phyloP scores from a whole-genome alignment of 1,140 invertebrate species.

The Brachionus plicatilis region DNA sequence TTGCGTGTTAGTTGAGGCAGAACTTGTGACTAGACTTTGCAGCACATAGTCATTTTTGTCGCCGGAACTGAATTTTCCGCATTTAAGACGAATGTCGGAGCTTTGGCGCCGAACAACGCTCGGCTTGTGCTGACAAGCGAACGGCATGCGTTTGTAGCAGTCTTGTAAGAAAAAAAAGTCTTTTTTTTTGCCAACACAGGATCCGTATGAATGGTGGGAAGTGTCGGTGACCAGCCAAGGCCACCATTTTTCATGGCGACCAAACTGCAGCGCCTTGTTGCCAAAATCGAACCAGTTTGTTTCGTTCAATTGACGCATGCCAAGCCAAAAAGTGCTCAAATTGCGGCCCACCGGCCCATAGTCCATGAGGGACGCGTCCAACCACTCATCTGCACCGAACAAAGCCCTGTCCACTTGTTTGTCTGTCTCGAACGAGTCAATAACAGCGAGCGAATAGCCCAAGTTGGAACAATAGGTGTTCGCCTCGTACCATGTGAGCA shows the following conservation, averaged over 20 bases:
- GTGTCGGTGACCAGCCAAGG: not conserved
- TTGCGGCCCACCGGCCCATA: not conserved
- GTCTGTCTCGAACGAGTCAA: not conserved
- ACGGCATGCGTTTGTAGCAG: conserved; percentile 16
- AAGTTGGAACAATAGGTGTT: not conserved
- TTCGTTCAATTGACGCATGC: not conserved
- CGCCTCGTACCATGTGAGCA: conserved; percentile 10
- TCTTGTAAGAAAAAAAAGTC: not conserved
- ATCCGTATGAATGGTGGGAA: not conserved
- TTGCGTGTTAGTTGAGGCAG: not conserved
- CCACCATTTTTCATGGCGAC: not conserved
- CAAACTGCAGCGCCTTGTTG: not conserved
- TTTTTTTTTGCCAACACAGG: conserved; percentile 10
- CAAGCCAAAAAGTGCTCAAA: not conserved
- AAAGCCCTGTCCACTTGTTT: not conserved
- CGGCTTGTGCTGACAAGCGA: not conserved
- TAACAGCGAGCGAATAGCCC: not conserved
- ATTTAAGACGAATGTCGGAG: not conserved
- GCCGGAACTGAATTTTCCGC: not conserved
- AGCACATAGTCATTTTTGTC: not conserved
- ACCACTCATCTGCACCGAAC: not conserved
- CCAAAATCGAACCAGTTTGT: not conserved
- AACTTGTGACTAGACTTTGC: not conserved
- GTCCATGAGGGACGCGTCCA: not conserved
- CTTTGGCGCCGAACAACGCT: not conserved